Evolutionary conservation across 2,797 vertebrate genomes (phyloP).

Genomic region (Eremophila alpestris): DNA sequence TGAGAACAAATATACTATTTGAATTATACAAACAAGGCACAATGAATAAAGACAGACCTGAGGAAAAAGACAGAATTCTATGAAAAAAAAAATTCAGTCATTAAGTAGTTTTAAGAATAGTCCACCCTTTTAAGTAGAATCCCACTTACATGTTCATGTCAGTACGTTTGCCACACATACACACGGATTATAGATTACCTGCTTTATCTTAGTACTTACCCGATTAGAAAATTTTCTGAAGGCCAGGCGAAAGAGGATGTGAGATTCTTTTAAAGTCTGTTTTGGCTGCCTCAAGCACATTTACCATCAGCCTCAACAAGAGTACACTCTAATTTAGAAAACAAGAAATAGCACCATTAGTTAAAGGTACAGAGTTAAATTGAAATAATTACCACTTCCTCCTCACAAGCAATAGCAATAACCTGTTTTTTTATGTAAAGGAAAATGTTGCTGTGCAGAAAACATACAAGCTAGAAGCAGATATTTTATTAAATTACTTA

Average conservation of each 20-base stretch:
- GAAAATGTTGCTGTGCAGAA: neutral
- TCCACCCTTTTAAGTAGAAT: neutral
- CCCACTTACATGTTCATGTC: neutral
- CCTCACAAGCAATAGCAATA: neutral
- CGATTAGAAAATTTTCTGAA: neutral
- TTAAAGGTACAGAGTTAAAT: neutral
- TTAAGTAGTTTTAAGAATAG: neutral
- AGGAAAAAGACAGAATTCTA: neutral
- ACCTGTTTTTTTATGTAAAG: neutral
- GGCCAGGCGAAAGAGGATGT: neutral
- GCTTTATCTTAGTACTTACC: slow-evolving; percentile 14
- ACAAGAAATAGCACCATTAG: neutral
- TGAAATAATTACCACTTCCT: slow-evolving; percentile 69
- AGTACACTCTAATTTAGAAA: neutral
- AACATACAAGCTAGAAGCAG: neutral
- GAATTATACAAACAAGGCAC: neutral
- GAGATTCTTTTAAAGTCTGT: neutral
- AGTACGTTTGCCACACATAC: neutral
- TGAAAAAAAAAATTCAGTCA: neutral
- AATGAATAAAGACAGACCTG: neutral
- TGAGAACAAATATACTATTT: neutral
- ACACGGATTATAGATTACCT: neutral
- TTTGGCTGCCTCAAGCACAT: neutral
- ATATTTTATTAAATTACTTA: neutral
- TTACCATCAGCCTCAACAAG: neutral